Percentiles rank a stretch among this genome's conserved stretches.
phyloP scores from a whole-genome alignment of 1,140 invertebrate genomes.

The Dysdera silvatica region DNA sequence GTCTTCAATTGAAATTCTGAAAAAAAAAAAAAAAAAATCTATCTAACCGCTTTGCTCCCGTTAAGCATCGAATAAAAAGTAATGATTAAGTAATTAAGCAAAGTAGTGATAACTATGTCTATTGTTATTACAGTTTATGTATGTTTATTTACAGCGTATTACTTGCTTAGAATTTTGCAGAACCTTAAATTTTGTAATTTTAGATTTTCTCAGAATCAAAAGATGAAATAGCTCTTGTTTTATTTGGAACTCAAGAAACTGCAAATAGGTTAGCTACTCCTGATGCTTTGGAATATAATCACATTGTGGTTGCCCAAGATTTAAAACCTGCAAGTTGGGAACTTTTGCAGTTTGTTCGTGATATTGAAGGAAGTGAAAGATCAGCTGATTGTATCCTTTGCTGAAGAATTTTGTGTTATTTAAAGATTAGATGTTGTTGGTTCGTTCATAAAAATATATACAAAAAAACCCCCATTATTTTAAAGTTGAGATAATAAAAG shows the following conservation, averaged over 20 bases:
- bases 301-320: slow-evolving; percentile 42
- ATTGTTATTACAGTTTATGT: too few relatives aligned
- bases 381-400: slow-evolving; percentile 45
- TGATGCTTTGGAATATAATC: slow-evolving; percentile 41
- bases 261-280: slow-evolving; percentile 45
- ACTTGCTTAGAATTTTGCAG: background rate
- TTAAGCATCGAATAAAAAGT: too few relatives aligned
- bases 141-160: background rate
- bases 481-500: too few relatives aligned
- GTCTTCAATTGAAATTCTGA: too few relatives aligned
- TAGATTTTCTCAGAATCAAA: slow-evolving; percentile 50
- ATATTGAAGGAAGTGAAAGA: slow-evolving; percentile 39
- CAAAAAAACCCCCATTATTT: too few relatives aligned
- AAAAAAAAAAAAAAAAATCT: too few relatives aligned
- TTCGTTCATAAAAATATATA: too few relatives aligned
- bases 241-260: slow-evolving; percentile 47
- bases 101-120: too few relatives aligned
- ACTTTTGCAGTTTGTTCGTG: slow-evolving; percentile 44
- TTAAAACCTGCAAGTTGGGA: slow-evolving; percentile 45
- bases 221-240: slow-evolving; percentile 47
- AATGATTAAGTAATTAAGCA: too few relatives aligned
- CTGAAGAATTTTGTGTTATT: too few relatives aligned
- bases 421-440: too few relatives aligned
- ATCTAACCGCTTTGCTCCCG: too few relatives aligned
- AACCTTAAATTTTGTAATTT: slow-evolving; percentile 3